A percentile compares a stretch with the other conserved stretches of the same genome.
These are phyloP conservation scores for Neostethus bicornis DNA, from an alignment of 2,797 vertebrate species.

Conservation along the genomic window DNA sequence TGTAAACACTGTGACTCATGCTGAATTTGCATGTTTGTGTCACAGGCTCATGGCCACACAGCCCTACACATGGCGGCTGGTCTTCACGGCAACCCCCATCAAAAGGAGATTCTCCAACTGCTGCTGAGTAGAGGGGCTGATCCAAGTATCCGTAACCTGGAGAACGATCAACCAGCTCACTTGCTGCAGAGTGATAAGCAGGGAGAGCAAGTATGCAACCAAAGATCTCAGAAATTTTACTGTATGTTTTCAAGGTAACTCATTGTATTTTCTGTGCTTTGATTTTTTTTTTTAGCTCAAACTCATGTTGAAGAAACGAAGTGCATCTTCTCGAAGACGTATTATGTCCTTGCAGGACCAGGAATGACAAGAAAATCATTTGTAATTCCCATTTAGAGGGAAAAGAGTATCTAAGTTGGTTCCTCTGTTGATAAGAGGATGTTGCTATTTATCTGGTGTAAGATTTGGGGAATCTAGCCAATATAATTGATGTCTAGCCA, in stretches of 20 bases:
- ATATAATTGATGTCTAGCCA: conserved; percentile 13
- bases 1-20: conserved; percentile 20
- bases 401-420: conserved; percentile 42
- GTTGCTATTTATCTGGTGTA: conserved; percentile 57
- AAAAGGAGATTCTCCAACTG: conserved; percentile 84
- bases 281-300: conserved; percentile 75
- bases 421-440: conserved; percentile 59
- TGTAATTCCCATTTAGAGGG: conserved; percentile 67
- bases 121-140: conserved; percentile 86
- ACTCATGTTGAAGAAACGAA: conserved; percentile 82
- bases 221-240: background rate
- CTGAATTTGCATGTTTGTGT: background rate
- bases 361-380: conserved; percentile 72
- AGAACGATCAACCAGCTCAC: conserved; percentile 89
- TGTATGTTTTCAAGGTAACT: too few species aligned
- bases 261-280: background rate
- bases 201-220: conserved; percentile 83
- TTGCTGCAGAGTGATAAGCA: conserved; percentile 83
- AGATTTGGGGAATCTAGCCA: conserved; percentile 53
- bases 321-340: conserved; percentile 79
- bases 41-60: conserved; percentile 91
- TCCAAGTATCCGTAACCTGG: conserved; percentile 89
- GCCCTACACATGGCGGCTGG: conserved; percentile 93
- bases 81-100: conserved; percentile 81
- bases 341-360: conserved; percentile 81